Evolutionary conservation across 2,113 vertebrate genomes (phyloP), one percentile per base, ranked within the genome.

Genomic region (Periophthalmodon schlosseri): DNA sequence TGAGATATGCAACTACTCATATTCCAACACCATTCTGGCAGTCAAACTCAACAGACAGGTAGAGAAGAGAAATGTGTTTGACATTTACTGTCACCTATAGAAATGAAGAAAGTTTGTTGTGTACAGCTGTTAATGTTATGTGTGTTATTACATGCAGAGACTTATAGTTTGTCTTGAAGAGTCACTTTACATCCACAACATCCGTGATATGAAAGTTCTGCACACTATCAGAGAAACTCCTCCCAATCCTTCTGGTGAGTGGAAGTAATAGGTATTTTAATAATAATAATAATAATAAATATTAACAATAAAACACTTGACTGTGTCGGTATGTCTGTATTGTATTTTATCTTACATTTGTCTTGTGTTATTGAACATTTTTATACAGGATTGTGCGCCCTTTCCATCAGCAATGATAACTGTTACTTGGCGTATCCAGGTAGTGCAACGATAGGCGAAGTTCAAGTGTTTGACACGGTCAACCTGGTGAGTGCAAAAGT

Each of bases 1-100:
- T 0, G 98, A 99, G 91, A 99, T 99, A 87, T 99, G 98, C 90
- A 99, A 99, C 94, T 99, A 99, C 91, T 99, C 97, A 73, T 99
- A 99, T 82, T 99, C 97, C 64, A 99, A 99, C 91, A 99, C 97
- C 34, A 99, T 99, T 68, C 92, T 99, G 92, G 97, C 98, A 4
- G 98, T 99, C 72, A 99, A 97, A 73, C 94, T 99, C 54, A 99
- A 99, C 70, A 95, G 98, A 87, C 98, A 99, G 95, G 98, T 98
- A 83, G 34, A 10, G 0, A 15, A 10, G 5, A 34, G 7, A 50
- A n/a, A 24, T 5, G 9, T 10, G 21, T 15, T 39, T 60, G 54
- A 21, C 21, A 21, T 56, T 9, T 12, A 60, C 14, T 24, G 60
- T 63, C 16, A 63, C 12, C 58, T 34, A 61, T 0, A 34, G 58